Percentiles rank a stretch among this genome's conserved stretches.
These are phyloP conservation scores for Bombus huntii DNA, from an alignment of 1,140 invertebrate species.

Conservation along the genomic window DNA sequence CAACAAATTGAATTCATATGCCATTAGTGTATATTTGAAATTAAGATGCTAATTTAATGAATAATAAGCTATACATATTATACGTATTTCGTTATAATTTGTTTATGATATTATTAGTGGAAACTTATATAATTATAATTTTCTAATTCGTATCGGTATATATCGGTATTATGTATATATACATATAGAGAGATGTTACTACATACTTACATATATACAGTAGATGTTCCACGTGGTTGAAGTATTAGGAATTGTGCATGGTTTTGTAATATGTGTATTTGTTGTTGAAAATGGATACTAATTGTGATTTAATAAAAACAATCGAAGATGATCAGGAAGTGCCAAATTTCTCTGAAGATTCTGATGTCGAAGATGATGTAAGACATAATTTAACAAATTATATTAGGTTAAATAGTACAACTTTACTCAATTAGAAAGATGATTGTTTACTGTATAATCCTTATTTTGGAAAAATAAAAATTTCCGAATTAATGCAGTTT, in stretches of 20 bases:
- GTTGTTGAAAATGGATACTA: slow-evolving; percentile 53
- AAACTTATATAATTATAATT: not conserved
- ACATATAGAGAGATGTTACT: not conserved
- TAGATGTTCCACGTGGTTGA: slow-evolving; percentile 41
- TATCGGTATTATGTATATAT: not conserved
- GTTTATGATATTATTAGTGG: not conserved
- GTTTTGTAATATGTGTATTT: slow-evolving; percentile 2
- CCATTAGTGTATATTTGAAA: not conserved
- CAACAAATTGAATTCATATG: not conserved
- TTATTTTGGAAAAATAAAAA: slow-evolving; percentile 3
- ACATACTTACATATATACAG: not conserved
- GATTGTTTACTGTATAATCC: not conserved
- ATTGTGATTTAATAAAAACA: slow-evolving; percentile 85
- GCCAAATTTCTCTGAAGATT: slow-evolving; percentile 90
- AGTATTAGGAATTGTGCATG: not conserved
- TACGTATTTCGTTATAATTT: not conserved
- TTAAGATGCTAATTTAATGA: not conserved
- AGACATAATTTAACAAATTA: slow-evolving; percentile 65
- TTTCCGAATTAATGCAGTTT: slow-evolving; percentile 83
- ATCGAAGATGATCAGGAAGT: slow-evolving; percentile 91
- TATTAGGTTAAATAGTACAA: not conserved
- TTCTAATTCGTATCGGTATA: not conserved
- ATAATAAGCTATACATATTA: not conserved
- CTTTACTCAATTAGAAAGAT: not conserved
- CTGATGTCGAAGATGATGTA: slow-evolving; percentile 92